Evolutionary conservation across 1,140 invertebrate genomes (phyloP).

Genomic region (Bombus pascuorum): DNA sequence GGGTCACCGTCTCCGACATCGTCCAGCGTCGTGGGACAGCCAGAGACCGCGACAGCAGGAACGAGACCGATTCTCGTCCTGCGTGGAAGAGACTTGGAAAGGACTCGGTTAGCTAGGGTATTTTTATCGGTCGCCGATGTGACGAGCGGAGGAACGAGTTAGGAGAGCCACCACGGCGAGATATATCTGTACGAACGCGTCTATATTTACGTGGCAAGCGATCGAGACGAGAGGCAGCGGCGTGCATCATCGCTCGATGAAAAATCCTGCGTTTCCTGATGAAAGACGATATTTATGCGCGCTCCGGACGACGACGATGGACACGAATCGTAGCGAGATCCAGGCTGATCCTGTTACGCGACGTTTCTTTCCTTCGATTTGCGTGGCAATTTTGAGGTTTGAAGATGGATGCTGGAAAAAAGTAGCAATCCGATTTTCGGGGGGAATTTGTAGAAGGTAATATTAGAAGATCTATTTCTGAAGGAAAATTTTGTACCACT

Average conservation of each 20-base stretch:
- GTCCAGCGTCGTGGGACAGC: not conserved
- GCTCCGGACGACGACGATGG: not conserved
- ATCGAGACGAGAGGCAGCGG: slow-evolving; percentile 45
- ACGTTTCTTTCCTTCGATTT: not conserved
- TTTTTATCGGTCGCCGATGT: slow-evolving; percentile 45
- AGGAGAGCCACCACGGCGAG: slow-evolving; percentile 27
- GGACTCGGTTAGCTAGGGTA: slow-evolving; percentile 32
- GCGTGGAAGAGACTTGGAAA: not conserved
- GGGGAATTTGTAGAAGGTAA: no score
- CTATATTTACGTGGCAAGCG: slow-evolving; percentile 62
- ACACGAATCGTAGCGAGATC: not conserved
- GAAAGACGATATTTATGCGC: slow-evolving; percentile 65
- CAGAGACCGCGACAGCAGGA: not conserved
- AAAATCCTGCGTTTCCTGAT: slow-evolving; percentile 63
- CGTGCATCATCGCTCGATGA: slow-evolving; percentile 62
- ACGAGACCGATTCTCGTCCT: slow-evolving; percentile 28
- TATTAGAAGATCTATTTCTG: no score
- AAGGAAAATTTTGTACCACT: no score
- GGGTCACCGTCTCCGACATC: slow-evolving; percentile 40
- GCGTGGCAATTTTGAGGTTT: not conserved
- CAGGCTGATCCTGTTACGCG: not conserved
- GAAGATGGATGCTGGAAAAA: not conserved
- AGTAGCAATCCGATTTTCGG: not conserved
- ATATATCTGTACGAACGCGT: slow-evolving; percentile 62
- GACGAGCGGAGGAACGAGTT: slow-evolving; percentile 3